Conservation (phyloP, 2,113 vertebrate genomes). For the Clinocottus analis region DNA sequence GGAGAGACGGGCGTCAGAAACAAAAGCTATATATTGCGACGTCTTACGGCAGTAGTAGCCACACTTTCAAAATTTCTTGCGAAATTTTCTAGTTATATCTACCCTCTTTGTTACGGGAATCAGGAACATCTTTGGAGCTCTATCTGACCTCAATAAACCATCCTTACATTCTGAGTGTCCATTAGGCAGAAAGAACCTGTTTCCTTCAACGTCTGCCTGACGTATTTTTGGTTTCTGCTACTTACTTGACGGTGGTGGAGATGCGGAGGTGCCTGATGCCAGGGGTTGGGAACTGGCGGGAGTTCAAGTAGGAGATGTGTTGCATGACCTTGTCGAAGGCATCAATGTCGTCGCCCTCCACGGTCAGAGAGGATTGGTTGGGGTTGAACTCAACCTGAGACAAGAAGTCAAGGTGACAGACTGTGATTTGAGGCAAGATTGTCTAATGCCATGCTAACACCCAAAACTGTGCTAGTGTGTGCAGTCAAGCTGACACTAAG, state of each 20-base stretch:
- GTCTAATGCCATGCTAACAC: neutral
- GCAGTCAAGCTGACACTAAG: neutral
- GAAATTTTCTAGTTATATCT: too few species aligned
- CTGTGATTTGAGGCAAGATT: neutral
- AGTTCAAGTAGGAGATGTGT: conserved; percentile 94
- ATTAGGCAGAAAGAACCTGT: conserved; percentile 10
- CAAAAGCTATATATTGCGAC: too few species aligned
- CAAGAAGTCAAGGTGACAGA: conserved; percentile 2
- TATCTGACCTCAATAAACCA: conserved; percentile 33
- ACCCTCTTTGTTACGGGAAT: conserved; percentile 48
- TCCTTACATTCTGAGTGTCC: conserved; percentile 17
- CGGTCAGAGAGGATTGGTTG: conserved; percentile 87
- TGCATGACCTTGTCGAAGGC: conserved; percentile 94
- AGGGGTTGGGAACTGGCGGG: conserved; percentile 95
- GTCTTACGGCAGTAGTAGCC: too few species aligned
- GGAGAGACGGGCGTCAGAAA: too few species aligned
- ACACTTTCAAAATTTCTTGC: too few species aligned
- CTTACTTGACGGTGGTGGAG: conserved; percentile 89
- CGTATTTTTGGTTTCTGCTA: conserved; percentile 5
- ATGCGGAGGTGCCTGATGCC: conserved; percentile 93
- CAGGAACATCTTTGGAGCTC: conserved; percentile 21
- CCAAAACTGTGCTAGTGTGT: neutral
- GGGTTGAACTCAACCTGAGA: conserved; percentile 91
- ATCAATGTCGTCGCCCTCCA: conserved; percentile 91
- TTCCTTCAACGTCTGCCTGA: neutral